Base-by-base conservation (phyloP, 2,888 invertebrate species). In the Phaonia tiefii region DNA sequence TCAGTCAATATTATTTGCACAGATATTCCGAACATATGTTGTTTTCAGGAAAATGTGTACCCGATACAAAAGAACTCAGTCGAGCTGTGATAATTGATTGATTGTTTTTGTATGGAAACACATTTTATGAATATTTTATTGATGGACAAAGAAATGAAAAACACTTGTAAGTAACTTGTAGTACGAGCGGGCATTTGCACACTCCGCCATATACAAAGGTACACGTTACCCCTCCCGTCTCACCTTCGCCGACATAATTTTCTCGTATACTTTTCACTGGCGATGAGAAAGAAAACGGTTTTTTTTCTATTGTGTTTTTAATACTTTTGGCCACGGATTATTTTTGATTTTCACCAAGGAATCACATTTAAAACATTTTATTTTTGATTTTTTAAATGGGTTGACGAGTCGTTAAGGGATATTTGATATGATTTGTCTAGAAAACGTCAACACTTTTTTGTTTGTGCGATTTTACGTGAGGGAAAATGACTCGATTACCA, bases 161-260 rank as follows among this genome's bases (percentile, higher is more conserved):
- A 60, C 37, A 60, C 26, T 37, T 58, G 58, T 8, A 4, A 58
- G 37, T 37, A 60, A 37, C 39, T 31, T 10, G 15, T 20, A 60
- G 60, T 51, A 39, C 60, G 60, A 37, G 39, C 8, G 11, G 37
- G 17, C 22, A 42, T 17, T 39, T 54, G 11, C 20, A 20, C 20
- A 13, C 54, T 20, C 4, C 22, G 2, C 5, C 4, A 17, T n/a
- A n/a, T 31, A 5, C 31, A 63, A 37, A 60, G 60, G 17, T 60
- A 63, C 20, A 39, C 13, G 46, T 49, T 46, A 70, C 54, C 15
- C 56, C 60, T 69, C 65, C 20, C 13, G 46, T 58, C 60, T 80
- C 73, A 81, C 80, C 80, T 81, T 81, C 75, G 80, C 80, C 67
- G 80, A 81, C 80, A 81, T 81, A 71, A 72, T 81, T 77, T 78